Conservation (phyloP, 2,888 invertebrate species). For the Aphodius sticticus region DNA sequence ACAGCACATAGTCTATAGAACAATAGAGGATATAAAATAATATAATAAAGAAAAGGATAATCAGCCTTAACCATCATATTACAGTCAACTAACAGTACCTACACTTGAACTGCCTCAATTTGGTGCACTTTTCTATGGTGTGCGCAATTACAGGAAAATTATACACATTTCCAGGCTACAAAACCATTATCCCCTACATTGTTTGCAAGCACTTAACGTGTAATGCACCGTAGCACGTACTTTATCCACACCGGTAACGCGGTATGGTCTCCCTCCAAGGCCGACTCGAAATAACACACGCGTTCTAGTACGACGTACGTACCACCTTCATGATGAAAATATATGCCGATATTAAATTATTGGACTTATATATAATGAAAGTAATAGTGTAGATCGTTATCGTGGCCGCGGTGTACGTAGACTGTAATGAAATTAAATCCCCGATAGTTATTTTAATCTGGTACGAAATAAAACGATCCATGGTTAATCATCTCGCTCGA, state of each 20-base stretch:
- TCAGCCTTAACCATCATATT: background rate
- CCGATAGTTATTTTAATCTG: background rate
- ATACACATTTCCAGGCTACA: background rate
- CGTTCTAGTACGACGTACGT: background rate
- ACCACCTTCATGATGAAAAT: background rate
- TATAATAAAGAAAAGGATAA: background rate
- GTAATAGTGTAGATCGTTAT: conserved; percentile 4
- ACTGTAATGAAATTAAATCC: conserved; percentile 4
- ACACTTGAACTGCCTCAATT: background rate
- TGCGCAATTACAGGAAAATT: background rate
- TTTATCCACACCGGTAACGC: background rate
- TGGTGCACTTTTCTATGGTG: background rate
- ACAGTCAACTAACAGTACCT: background rate
- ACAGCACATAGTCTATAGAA: too few species aligned
- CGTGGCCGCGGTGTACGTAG: background rate
- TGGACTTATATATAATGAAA: background rate
- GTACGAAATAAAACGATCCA: background rate
- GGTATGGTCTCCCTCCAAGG: background rate
- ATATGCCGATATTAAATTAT: background rate
- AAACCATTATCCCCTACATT: background rate
- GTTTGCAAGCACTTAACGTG: conserved; percentile 4
- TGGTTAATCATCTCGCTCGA: background rate
- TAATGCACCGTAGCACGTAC: background rate
- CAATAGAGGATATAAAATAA: background rate
- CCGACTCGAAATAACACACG: background rate